Evolutionary conservation across 2,888 invertebrate genomes (phyloP).

Genomic region (Herminia tarsipennalis): DNA sequence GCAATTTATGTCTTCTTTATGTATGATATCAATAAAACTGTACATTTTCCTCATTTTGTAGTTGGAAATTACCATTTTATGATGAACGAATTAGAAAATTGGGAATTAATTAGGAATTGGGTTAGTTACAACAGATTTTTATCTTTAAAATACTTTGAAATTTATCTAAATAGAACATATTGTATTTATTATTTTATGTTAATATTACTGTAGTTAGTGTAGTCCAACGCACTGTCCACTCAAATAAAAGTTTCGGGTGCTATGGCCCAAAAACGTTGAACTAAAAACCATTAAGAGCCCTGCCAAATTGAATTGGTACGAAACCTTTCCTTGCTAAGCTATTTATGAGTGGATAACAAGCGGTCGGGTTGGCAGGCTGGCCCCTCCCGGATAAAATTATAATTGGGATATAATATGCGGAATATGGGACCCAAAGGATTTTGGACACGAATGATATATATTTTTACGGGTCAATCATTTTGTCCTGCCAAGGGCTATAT

Average conservation of each 20-base stretch:
- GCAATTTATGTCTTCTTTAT: background rate
- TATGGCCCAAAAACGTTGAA: constrained; percentile 62
- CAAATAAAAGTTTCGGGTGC: constrained; percentile 61
- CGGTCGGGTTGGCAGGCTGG: constrained; percentile 53
- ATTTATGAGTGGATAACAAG: constrained; percentile 76
- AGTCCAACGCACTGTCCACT: constrained; percentile 43
- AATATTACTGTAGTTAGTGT: too few species aligned
- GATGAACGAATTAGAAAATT: too few species aligned
- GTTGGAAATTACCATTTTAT: too few species aligned
- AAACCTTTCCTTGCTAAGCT: constrained; percentile 75
- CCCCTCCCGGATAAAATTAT: constrained; percentile 71
- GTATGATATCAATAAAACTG: too few species aligned
- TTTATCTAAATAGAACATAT: too few species aligned
- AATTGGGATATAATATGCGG: constrained; percentile 77
- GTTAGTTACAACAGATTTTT: too few species aligned
- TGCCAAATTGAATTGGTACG: constrained; percentile 74
- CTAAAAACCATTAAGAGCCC: constrained; percentile 73
- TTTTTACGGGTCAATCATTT: constrained; percentile 57
- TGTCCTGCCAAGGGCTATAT: constrained; percentile 39
- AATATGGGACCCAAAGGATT: constrained; percentile 64
- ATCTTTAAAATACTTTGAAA: too few species aligned
- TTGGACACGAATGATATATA: constrained; percentile 47
- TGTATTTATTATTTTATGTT: too few species aligned
- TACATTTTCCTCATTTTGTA: too few species aligned
- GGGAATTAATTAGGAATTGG: too few species aligned